Evolutionary conservation across 2,113 vertebrate genomes (phyloP).

Genomic region (Tiliqua scincoides): DNA sequence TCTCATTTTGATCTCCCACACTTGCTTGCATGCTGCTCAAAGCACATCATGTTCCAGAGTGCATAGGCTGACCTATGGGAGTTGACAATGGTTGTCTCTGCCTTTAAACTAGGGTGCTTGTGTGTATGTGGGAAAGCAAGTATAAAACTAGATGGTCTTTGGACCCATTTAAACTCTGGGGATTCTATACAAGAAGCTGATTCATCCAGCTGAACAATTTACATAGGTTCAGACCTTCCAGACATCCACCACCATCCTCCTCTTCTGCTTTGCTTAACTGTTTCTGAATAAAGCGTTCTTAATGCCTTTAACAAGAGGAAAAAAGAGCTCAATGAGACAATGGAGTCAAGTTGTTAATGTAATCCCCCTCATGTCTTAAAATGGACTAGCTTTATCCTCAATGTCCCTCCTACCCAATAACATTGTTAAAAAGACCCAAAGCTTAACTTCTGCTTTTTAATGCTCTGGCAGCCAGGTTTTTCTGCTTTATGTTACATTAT

Average conservation of each 20-base stretch:
- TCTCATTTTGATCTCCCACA: background rate
- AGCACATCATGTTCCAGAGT: background rate
- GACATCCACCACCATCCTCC: background rate
- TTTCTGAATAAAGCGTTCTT: background rate
- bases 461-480: background rate
- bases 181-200: background rate
- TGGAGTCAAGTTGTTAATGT: background rate
- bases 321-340: constrained; percentile 5
- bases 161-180: background rate
- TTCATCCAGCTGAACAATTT: background rate
- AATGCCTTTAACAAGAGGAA: background rate
- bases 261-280: background rate
- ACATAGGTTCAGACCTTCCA: background rate
- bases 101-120: background rate
- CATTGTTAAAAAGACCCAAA: background rate
- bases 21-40: background rate
- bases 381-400: background rate
- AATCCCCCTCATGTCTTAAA: constrained; percentile 9
- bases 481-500: background rate
- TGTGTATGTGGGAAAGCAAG: background rate
- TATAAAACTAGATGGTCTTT: background rate
- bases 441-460: constrained; percentile 4
- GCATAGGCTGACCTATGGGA: background rate
- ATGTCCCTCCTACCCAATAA: background rate
- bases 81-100: background rate